These are phyloP conservation scores for Drosophila nebulosa DNA, from an alignment of 1,140 invertebrate genomes.

Conservation along the genomic window DNA sequence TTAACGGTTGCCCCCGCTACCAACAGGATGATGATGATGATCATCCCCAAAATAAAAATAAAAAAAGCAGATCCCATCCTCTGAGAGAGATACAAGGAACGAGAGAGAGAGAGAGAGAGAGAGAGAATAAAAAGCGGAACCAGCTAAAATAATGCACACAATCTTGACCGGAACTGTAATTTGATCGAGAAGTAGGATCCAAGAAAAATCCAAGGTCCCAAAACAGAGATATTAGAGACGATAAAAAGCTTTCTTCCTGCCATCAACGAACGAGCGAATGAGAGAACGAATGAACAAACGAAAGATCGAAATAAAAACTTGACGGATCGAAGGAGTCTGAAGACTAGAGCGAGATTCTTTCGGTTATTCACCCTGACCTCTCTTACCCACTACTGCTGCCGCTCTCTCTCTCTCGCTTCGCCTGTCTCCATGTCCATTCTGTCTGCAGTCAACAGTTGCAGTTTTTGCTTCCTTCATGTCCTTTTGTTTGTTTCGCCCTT, in stretches of 20 bases:
- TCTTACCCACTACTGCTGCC: neutral
- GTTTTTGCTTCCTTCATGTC: constrained; percentile 26
- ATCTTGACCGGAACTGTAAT: constrained; percentile 79
- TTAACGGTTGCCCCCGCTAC: constrained; percentile 34
- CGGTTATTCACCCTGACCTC: constrained; percentile 46
- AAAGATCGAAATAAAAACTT: constrained; percentile 11
- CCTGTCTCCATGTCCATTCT: too few relatives aligned
- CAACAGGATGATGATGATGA: neutral
- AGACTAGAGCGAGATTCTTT: constrained; percentile 54
- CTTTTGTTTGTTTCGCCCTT: constrained; percentile 28
- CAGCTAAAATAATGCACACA: constrained; percentile 58
- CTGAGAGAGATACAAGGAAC: neutral
- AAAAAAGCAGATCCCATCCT: neutral
- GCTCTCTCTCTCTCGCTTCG: neutral
- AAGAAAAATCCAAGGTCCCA: constrained; percentile 6
- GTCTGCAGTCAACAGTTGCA: constrained; percentile 57
- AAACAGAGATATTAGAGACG: constrained; percentile 66
- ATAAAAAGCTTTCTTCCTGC: constrained; percentile 71
- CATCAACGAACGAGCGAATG: constrained; percentile 55
- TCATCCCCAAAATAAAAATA: neutral
- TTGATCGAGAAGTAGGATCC: constrained; percentile 57
- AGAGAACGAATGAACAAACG: constrained; percentile 54
- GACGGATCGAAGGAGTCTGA: neutral
- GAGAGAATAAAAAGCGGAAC: constrained; percentile 56
- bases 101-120: neutral